These are phyloP conservation scores for Centropus unirufus DNA, from an alignment of 2,113 vertebrate genomes.

Conservation along the genomic window DNA sequence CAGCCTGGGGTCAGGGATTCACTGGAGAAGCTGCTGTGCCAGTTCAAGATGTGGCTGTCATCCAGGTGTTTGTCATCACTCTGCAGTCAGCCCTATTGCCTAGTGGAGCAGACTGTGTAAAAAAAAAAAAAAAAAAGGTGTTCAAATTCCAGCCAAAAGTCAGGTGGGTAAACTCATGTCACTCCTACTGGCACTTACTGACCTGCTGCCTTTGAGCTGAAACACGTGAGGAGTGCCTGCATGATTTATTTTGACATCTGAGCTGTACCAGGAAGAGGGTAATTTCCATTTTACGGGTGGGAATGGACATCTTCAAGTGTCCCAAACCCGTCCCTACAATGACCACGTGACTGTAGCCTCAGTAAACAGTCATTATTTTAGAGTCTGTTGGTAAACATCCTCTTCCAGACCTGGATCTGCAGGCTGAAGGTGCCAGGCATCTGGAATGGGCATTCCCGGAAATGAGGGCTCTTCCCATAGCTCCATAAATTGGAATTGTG, in stretches of 20 bases:
- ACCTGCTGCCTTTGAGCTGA: not conserved
- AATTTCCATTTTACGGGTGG: constrained; percentile 27
- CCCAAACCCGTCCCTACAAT: not conserved
- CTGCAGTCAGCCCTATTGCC: not conserved
- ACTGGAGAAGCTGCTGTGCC: not conserved
- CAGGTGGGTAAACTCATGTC: not conserved
- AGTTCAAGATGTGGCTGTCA: not conserved
- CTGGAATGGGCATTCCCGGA: not conserved
- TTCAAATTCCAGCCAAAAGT: not conserved
- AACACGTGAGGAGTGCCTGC: not conserved
- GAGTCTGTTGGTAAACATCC: constrained; percentile 14
- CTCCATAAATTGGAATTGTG: not conserved
- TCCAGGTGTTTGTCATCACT: not conserved
- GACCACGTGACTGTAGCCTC: not conserved
- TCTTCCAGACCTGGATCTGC: constrained; percentile 10
- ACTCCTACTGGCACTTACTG: not conserved
- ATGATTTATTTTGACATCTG: not conserved
- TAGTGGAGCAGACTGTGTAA: not conserved
- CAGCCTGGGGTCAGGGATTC: not conserved
- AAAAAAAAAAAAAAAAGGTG: not conserved
- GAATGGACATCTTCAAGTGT: not conserved
- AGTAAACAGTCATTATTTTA: constrained; percentile 26
- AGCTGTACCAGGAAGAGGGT: constrained; percentile 30
- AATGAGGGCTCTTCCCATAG: not conserved
- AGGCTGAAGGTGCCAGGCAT: not conserved